phyloP scores from a whole-genome alignment of 2,888 invertebrate species.

The Perizoma affinitatum region DNA sequence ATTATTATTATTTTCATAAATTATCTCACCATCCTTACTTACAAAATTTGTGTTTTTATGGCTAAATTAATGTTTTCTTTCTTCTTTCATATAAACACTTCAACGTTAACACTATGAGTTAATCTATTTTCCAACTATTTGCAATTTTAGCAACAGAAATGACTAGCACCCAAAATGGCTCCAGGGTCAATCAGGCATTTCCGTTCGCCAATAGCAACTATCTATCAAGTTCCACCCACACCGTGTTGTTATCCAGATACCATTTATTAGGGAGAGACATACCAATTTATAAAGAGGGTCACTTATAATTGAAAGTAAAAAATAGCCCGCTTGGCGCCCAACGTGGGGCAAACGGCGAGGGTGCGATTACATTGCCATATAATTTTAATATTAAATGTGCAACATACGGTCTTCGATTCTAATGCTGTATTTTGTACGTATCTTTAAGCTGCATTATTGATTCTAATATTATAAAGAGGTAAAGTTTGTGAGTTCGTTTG shows the following conservation, averaged over 20 bases:
- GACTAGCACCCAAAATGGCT: slow-evolving; percentile 23
- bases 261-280: slow-evolving; percentile 78
- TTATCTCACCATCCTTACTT: too few relatives aligned
- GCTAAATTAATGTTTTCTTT: too few relatives aligned
- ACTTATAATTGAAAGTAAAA: slow-evolving; percentile 80
- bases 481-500: too few relatives aligned
- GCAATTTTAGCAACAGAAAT: too few relatives aligned
- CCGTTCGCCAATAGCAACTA: slow-evolving; percentile 59
- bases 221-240: slow-evolving; percentile 74
- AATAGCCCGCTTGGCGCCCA: slow-evolving; percentile 50
- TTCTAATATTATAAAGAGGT: not conserved
- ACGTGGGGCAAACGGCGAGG: slow-evolving; percentile 36
- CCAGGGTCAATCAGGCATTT: slow-evolving; percentile 34
- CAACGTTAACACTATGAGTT: too few relatives aligned
- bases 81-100: too few relatives aligned
- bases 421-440: slow-evolving; percentile 38
- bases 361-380: slow-evolving; percentile 56
- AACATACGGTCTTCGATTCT: slow-evolving; percentile 55
- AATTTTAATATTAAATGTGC: slow-evolving; percentile 73
- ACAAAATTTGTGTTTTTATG: too few relatives aligned
- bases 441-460: slow-evolving; percentile 25
- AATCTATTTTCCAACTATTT: too few relatives aligned
- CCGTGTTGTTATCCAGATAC: slow-evolving; percentile 62
- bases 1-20: too few relatives aligned
- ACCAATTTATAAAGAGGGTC: slow-evolving; percentile 79